phyloP scores from a whole-genome alignment of 2,113 vertebrate species.

The Pipa parva region DNA sequence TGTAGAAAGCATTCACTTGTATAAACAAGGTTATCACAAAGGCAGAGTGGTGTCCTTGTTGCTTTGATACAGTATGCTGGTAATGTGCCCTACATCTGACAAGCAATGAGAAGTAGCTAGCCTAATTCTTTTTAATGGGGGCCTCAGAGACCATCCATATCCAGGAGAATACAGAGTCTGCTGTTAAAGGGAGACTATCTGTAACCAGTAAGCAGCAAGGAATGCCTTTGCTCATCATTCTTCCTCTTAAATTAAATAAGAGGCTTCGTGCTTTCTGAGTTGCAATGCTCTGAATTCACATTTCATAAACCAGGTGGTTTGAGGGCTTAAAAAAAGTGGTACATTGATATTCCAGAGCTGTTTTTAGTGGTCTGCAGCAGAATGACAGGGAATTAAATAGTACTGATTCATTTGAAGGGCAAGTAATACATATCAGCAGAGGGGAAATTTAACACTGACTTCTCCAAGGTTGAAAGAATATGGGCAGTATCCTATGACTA shows the following conservation, averaged over 20 bases:
- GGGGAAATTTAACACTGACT: background rate
- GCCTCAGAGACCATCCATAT: constrained; percentile 45
- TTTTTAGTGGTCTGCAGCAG: background rate
- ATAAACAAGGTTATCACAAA: constrained; percentile 43
- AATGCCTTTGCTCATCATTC: background rate
- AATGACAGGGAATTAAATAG: background rate
- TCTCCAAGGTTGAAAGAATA: too few relatives aligned
- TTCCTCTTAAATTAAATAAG: constrained; percentile 37
- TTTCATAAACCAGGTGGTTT: constrained; percentile 29
- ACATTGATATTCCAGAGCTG: background rate
- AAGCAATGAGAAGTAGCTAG: constrained; percentile 41
- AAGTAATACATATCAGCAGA: background rate
- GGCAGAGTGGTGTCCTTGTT: constrained; percentile 33
- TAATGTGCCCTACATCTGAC: constrained; percentile 45
- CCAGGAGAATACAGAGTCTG: constrained; percentile 32
- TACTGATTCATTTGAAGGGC: background rate
- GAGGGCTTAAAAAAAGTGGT: background rate
- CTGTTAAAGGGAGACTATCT: constrained; percentile 32
- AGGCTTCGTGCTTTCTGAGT: constrained; percentile 36
- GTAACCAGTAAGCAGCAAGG: constrained; percentile 36
- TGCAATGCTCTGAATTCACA: constrained; percentile 41
- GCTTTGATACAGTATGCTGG: constrained; percentile 39
- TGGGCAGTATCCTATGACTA: too few relatives aligned
- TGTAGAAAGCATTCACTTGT: constrained; percentile 10
- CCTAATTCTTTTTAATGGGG: constrained; percentile 50